A percentile compares a stretch with the other conserved stretches of the same genome.
Evolutionary conservation across 2,888 invertebrate genomes (phyloP).

Genomic region (Habrosyne pyritoides): DNA sequence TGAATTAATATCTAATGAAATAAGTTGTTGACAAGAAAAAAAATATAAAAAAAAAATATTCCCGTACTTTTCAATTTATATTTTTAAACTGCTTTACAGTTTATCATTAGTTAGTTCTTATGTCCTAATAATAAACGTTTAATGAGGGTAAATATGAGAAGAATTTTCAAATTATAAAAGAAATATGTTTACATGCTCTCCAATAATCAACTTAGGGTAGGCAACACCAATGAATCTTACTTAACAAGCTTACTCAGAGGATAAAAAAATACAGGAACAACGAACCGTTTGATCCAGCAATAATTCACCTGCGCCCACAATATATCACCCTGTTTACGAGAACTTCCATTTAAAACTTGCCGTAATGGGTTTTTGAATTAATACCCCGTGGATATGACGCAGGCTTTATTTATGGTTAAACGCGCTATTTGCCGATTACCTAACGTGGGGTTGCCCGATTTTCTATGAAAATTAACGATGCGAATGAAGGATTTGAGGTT

Average conservation of each 20-base stretch:
- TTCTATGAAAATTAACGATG: constrained; percentile 10
- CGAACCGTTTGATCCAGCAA: constrained; percentile 31
- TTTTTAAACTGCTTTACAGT: too few species aligned
- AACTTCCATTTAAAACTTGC: constrained; percentile 66
- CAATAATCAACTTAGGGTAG: constrained; percentile 19
- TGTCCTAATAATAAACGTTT: too few species aligned
- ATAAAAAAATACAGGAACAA: constrained; percentile 38
- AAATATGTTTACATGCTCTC: constrained; percentile 10
- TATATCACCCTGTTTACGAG: constrained; percentile 62
- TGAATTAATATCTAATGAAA: too few species aligned
- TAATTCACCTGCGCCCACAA: constrained; percentile 53
- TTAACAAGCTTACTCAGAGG: constrained; percentile 27
- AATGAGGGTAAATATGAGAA: too few species aligned
- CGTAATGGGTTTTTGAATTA: constrained; percentile 71
- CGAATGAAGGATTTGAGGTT: background rate
- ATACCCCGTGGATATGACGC: constrained; percentile 60
- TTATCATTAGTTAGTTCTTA: too few species aligned
- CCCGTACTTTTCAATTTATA: too few species aligned
- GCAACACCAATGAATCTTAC: constrained; percentile 36
- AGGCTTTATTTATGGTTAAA: constrained; percentile 56
- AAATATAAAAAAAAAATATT: too few species aligned
- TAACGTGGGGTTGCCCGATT: constrained; percentile 12
- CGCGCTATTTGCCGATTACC: constrained; percentile 43
- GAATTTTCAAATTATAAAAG: too few species aligned
- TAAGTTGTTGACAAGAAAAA: too few species aligned